phyloP scores from a whole-genome alignment of 2,113 vertebrate species.

The Thalassoma bifasciatum region DNA sequence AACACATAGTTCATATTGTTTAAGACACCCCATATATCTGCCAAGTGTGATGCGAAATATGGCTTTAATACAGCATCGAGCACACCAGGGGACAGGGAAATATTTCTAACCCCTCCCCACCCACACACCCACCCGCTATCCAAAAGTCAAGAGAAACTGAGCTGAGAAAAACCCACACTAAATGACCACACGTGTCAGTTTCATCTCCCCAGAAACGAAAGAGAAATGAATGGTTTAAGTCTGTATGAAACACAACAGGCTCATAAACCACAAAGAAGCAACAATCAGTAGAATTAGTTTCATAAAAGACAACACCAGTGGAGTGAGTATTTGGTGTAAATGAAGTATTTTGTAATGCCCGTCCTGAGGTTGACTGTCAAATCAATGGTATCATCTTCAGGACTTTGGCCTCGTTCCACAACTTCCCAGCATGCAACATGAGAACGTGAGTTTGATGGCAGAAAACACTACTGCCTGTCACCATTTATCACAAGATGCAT shows the following conservation, averaged over 20 bases:
- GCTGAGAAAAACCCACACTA: conserved; percentile 31
- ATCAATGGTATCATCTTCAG: neutral
- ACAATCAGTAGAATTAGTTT: neutral
- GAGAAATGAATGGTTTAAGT: no score
- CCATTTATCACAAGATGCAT: conserved; percentile 18
- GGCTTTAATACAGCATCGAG: conserved; percentile 83
- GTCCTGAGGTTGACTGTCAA: neutral
- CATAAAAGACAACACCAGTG: no score
- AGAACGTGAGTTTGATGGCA: neutral
- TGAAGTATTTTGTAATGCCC: no score
- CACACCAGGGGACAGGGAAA: conserved; percentile 78
- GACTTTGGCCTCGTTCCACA: neutral
- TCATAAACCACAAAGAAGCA: neutral
- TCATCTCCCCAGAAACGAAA: neutral
- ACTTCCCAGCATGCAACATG: conserved; percentile 15
- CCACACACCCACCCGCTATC: conserved; percentile 34
- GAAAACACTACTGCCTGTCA: conserved; percentile 38
- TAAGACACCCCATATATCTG: conserved; percentile 85
- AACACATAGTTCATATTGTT: conserved; percentile 88
- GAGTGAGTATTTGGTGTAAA: neutral
- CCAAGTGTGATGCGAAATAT: conserved; percentile 83
- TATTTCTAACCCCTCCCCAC: conserved; percentile 72
- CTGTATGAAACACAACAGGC: neutral
- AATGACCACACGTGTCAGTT: conserved; percentile 35
- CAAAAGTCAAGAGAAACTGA: conserved; percentile 60